Base-by-base conservation (phyloP, 1,140 invertebrate species). In the Armadillidium nasatum region DNA sequence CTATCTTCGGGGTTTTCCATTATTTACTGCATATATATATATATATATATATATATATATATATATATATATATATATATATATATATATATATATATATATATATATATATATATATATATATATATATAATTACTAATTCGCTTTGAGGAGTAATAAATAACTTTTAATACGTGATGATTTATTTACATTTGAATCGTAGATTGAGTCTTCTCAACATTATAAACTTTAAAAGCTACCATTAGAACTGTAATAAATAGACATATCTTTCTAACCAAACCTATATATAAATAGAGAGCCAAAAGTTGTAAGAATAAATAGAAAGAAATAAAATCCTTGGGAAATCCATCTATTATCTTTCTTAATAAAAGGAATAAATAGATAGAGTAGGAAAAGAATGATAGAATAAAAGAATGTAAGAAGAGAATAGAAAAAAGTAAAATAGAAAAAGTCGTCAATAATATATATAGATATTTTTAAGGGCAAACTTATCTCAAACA, bases 1-100 rank as follows among this genome's bases (percentile, higher is more conserved):
- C 33, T 33, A 33, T 33, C 33, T 33, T 33, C 33, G 33, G 33
- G 33, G 6, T 33, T 33, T 33, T 33, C 33, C 33, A 33, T 33
- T 33, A 33, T 33, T 33, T 33, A 33, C 1, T 33, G 6, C 6
- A 33, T 33, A 33, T 33, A 33, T 33, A 33, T 33, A 60, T 60
- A 60, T 60, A 60, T 60, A 60, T 60, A 60, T 60, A 60, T 60
- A 60, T 60, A 60, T 15, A 60, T 13, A 60, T 60, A 60, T 60
- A 19, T 60, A 15, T 19, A 60, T 60, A 19, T 13, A 19, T 60
- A 60, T 60, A 19, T 60, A 60, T 60, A 60, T 60, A 60, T 60
- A 60, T 15, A 60, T 60, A 60, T 60, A 60, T 60, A 60, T 60
- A 13, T 60, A 19, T 60, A 60, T 60, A 60, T 60, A 15, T 15